Base-by-base conservation (phyloP, 2,888 invertebrate species). In the Cheilosia pagana region DNA sequence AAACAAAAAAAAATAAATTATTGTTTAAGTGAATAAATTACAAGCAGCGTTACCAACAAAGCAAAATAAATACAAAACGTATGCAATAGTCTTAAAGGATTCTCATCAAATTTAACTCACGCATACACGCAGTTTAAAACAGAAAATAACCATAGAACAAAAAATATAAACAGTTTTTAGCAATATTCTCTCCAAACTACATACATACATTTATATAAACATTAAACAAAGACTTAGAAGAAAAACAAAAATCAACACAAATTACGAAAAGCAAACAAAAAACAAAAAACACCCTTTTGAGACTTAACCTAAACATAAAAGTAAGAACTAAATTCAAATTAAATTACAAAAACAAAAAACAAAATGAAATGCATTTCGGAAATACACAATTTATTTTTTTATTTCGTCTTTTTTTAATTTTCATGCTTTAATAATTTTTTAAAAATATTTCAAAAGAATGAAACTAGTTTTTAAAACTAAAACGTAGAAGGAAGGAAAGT, bases 21-120 rank as follows among this genome's bases (percentile, higher is more conserved):
- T 85, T 65, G 53, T 85, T 85, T 81, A 85, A 85, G 81, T 71
- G n/a, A 75, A 75, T 43, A 74, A 75, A 79, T 71, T 76, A 76
- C 65, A 65, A 81, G 85, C 79, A 85, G 85, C 85, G 85, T 85
- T 85, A 85, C 81, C 85, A 85, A 85, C 85, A 85, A 81, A 85
- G 83, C 79, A 75, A 79, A 75, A 83, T 7, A 35, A 72, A 81
- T 60, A 53, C 45, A 50, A 67, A 68, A 60, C 63, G 31, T 63
- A 70, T 63, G 59, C 60, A 76, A 85, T 85, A 81, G 85, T 85
- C 85, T 79, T 85, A 85, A 85, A 53, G 35, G 81, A 85, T 83
- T 85, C 85, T 85, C 85, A 85, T 85, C 70, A 71, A 85, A 65
- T 75, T 72, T 67, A 75, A 85, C 81, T 81, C 81, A 81, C 85